Conservation (phyloP, 2,888 invertebrate genomes). For the Pammene fasciana region DNA sequence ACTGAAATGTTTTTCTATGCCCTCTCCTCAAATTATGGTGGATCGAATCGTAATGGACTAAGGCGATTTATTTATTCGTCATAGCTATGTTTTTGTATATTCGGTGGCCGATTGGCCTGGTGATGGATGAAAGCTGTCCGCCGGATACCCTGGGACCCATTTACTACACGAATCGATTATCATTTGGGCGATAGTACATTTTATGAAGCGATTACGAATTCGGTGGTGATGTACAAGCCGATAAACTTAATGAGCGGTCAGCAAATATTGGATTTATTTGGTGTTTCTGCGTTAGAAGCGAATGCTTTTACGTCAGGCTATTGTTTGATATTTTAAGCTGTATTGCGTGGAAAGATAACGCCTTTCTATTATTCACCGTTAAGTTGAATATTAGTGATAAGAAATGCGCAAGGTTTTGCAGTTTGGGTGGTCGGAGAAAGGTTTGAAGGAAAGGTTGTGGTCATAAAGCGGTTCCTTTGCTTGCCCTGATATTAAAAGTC, state of each 20-base stretch:
- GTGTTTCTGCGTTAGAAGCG: constrained; percentile 27
- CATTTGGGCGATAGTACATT: constrained; percentile 50
- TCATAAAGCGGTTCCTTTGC: constrained; percentile 69
- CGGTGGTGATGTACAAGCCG: constrained; percentile 47
- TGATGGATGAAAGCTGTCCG: constrained; percentile 73
- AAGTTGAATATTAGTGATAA: constrained; percentile 58
- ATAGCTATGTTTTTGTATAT: constrained; percentile 57
- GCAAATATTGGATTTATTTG: constrained; percentile 44
- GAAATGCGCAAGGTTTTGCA: constrained; percentile 63
- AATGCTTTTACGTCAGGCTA: constrained; percentile 50
- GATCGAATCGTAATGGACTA: constrained; percentile 74
- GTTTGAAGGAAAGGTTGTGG: constrained; percentile 46
- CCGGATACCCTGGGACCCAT: constrained; percentile 65
- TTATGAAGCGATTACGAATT: constrained; percentile 52
- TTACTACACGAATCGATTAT: constrained; percentile 54
- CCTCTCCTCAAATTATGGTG: constrained; percentile 74
- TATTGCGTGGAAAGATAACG: constrained; percentile 41
- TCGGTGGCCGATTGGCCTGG: constrained; percentile 74
- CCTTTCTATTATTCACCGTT: constrained; percentile 50
- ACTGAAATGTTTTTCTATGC: constrained; percentile 79
- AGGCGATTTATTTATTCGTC: constrained; percentile 70
- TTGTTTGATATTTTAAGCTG: constrained; percentile 45
- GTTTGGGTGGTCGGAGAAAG: constrained; percentile 69
- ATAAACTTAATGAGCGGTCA: constrained; percentile 50
- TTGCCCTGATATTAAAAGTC: constrained; percentile 71